These are phyloP conservation scores for Larimichthys polyactis DNA, from an alignment of 2,113 vertebrate species.

Conservation along the genomic window DNA sequence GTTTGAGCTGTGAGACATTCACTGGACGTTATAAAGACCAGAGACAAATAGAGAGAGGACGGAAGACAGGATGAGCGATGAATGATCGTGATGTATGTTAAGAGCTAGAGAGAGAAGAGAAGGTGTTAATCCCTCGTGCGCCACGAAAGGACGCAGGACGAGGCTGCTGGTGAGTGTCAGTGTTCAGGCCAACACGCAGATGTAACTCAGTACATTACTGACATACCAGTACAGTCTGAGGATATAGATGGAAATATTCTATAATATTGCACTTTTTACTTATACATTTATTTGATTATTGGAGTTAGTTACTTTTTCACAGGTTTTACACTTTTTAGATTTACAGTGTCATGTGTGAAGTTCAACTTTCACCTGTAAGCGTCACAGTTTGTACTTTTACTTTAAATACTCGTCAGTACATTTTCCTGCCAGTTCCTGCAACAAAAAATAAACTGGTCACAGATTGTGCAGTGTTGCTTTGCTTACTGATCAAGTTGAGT, in stretches of 20 bases:
- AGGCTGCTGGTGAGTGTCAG: conserved; percentile 39
- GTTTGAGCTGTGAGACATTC: background rate
- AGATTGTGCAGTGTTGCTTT: no score
- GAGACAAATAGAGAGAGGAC: conserved; percentile 7
- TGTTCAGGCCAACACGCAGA: background rate
- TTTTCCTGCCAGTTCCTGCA: no score
- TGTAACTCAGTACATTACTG: background rate
- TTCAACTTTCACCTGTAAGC: no score
- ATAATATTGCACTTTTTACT: background rate
- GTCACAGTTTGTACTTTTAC: no score
- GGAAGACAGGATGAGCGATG: conserved; percentile 19
- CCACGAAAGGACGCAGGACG: conserved; percentile 23
- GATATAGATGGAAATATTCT: background rate
- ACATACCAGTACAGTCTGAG: background rate
- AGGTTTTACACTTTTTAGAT: no score
- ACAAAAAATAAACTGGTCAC: no score
- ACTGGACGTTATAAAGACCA: background rate
- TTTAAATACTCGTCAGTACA: no score
- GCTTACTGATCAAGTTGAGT: no score
- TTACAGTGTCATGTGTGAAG: no score
- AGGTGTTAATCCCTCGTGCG: conserved; percentile 38
- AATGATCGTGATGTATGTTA: background rate
- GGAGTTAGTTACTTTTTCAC: no score
- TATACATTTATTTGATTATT: background rate
- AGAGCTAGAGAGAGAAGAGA: conserved; percentile 20